Base-by-base conservation (phyloP, 2,797 vertebrate genomes). In the Pyrocephalus nanus region DNA sequence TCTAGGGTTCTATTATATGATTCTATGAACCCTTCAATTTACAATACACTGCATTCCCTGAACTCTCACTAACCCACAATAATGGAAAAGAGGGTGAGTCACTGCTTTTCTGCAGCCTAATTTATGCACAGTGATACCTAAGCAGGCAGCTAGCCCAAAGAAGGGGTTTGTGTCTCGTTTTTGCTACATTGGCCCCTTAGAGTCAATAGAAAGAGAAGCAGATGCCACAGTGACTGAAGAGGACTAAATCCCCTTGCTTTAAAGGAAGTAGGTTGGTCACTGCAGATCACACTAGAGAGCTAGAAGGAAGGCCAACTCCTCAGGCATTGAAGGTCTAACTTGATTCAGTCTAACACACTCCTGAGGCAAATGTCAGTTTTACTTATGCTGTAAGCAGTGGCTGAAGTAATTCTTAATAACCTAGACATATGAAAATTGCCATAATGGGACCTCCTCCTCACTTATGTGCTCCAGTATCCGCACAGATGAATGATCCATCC, bases 401-500 rank as follows among this genome's bases (percentile, higher is more conserved):
- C 50, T 76, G 18, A 91, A 64, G 19, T 20, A 76, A 51, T 71
- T 77, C 29, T 17, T 74, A 50, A n/a, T 40, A 70, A 29, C 10
- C 54, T 55, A 77, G 19, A 9, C 17, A 8, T 50, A 16, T 58
- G 47, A 9, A 29, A 73, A 0, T 51, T 76, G 21, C 19, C 45
- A 15, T 55, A 67, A 38, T 0, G 0, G 34, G 15, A 66, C 26
- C 17, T 9, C 6, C 43, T 69, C 45, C 34, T 75, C 27, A 57
- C 13, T 71, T 16, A 30, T 27, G 16, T 34, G 20, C 32, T 77
- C 29, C 21, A 43, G 16, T n/a, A 76, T 18, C 15, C 54, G 67
- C 7, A 60, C 1, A 64, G 15, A 15, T 12, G 26, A 79, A 22
- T 1, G 0, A 22, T 74, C 27, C 13, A 2, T 0, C 0, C 72